Evolutionary conservation across 2,888 invertebrate genomes (phyloP), one percentile per base, ranked within the genome.

Genomic region (Colletes collaris): DNA sequence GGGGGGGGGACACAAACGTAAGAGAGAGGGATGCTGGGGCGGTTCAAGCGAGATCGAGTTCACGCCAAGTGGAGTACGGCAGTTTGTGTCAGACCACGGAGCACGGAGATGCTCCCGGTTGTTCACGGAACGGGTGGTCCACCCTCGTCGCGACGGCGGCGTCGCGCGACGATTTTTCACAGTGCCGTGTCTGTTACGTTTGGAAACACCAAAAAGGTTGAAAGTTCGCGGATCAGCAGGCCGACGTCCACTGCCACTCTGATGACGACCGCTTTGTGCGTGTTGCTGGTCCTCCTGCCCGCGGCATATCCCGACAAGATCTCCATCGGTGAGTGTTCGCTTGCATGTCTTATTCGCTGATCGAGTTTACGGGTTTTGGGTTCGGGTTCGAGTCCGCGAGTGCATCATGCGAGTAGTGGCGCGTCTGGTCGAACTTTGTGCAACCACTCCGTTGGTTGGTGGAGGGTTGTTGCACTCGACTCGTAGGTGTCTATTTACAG

Each of bases 1-100:
- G 6, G 70, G 66, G 59, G 6, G 55, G n/a, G n/a, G n/a, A 19
- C 44, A 50, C 56, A 60, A 40, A 65, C 55, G 65, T 37, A 60
- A 77, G 70, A 67, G 87, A 86, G 86, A 87, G 87, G 89, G 89
- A 89, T 88, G 90, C 89, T 89, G 88, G 90, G 87, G 85, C 83
- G 89, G 86, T 89, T 88, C 86, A 86, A 88, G 88, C 85, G 86
- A 87, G 82, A 87, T 84, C 86, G 88, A 89, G 88, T 91, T 90
- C 89, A 90, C 87, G 89, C 87, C 87, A 88, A 91, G 89, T 90
- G 87, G 89, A 87, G 86, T 79, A 82, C 86, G 79, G 73, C 82
- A 93, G 93, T 93, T 92, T 91, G 92, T 92, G 92, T 91, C 91
- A 90, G 92, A 91, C 91, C 89, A 91, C 90, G 89, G 89, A 90